Evolutionary conservation across 2,797 vertebrate species (phyloP).

Genomic region (Forpus xanthops): DNA sequence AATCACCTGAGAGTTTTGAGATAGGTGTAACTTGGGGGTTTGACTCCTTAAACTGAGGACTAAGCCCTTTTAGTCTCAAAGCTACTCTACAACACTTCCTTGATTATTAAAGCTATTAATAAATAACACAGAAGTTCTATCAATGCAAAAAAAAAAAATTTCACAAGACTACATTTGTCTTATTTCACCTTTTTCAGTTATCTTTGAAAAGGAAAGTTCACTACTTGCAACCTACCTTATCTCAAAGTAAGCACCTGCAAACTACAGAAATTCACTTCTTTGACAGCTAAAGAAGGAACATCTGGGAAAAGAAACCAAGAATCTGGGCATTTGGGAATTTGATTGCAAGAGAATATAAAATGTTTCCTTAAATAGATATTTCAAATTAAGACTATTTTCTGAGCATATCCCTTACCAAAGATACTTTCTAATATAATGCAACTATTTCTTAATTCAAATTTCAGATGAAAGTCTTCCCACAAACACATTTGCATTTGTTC

Average conservation of each 20-base stretch:
- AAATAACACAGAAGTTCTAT: background rate
- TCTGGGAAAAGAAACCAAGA: conserved; percentile 10
- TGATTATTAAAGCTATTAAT: background rate
- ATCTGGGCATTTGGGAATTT: background rate
- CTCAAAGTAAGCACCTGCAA: conserved; percentile 12
- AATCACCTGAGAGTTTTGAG: background rate
- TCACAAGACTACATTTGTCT: background rate
- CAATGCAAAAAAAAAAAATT: background rate
- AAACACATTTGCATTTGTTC: background rate
- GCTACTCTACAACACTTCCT: background rate
- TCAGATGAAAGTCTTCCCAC: background rate
- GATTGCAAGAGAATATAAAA: background rate
- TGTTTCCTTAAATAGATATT: background rate
- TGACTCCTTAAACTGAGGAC: background rate
- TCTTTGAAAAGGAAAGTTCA: background rate
- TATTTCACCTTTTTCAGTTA: background rate
- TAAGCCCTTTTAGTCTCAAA: background rate
- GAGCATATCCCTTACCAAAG: background rate
- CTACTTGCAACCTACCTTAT: background rate
- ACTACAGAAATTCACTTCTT: background rate
- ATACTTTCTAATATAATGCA: background rate
- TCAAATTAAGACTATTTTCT: background rate
- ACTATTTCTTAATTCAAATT: background rate
- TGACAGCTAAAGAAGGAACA: conserved; percentile 26
- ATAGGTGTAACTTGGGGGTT: background rate